Base-by-base conservation (phyloP, 2,113 vertebrate genomes). In the Hippocampus abdominalis region DNA sequence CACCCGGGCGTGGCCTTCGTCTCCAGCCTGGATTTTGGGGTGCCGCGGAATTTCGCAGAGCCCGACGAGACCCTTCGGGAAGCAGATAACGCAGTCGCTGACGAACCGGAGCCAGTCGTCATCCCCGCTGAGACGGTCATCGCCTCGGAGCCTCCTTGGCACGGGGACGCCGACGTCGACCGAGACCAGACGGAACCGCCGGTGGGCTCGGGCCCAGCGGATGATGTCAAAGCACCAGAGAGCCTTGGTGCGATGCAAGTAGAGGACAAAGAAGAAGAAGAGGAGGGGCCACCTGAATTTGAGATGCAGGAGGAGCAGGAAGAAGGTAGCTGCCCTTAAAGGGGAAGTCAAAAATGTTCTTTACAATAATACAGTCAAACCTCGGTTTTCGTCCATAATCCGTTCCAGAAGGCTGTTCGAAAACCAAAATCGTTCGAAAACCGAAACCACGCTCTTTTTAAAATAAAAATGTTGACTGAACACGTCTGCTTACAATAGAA, bases 1-100 rank as follows among this genome's bases (percentile, higher is more conserved):
- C 79, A 76, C 54, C 83, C 88, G 0, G 80, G 81, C 68, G 87
- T 81, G 44, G 86, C 91, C 27, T 92, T 91, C 51, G 84, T 89
- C 84, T 87, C 88, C 72, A 73, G 82, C 79, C 81, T 90, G 1
- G 80, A 87, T 65, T 42, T 88, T 32, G 79, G 67, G 29, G 74
- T 69, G 66, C 81, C 77, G 11, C 61, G 86, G 0, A 83, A 90
- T 73, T 59, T 83, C 20, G 48, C 76, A 11, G 81, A 88, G 46
- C 36, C 73, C 0, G 78, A 82, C 27, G 80, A 80, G 77, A 16
- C 44, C 57, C 72, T 67, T 61, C 59, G 74, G 1, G 42, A 49
- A 65, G 16, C 72, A 1, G 81, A 80, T 9, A 13, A 42, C 29
- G 66, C 80, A 0, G 25, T 68, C 61, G 12, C 72, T 25, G 63